Conservation (phyloP, 2,888 invertebrate species). For the Vesta saturnalis region DNA sequence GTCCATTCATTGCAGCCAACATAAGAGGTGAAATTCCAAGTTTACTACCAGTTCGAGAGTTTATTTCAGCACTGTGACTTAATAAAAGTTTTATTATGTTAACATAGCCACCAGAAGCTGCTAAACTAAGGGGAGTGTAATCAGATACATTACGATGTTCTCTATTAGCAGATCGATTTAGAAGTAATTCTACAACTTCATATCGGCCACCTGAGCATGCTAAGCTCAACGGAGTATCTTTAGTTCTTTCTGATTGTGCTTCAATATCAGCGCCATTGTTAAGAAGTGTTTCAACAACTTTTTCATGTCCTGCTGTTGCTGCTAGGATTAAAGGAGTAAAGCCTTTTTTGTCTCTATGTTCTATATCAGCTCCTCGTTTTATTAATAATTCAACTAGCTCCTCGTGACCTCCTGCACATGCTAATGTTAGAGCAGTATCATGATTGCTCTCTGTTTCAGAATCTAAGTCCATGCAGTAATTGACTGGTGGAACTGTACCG, state of each 20-base stretch:
- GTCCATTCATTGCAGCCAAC: constrained; percentile 99
- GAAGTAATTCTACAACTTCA: constrained; percentile 92
- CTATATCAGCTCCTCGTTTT: constrained; percentile 93
- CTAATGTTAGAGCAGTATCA: constrained; percentile 97
- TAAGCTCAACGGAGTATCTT: constrained; percentile 96
- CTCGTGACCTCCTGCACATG: constrained; percentile 97
- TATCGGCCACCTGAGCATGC: constrained; percentile 98
- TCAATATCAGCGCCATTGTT: constrained; percentile 97
- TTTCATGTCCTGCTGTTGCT: constrained; percentile 94
- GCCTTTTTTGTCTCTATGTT: constrained; percentile 98
- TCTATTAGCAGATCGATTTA: constrained; percentile 93
- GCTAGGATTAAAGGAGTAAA: constrained; percentile 97
- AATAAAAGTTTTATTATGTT: constrained; percentile 96
- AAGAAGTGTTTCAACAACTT: constrained; percentile 91
- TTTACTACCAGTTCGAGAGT: constrained; percentile 96
- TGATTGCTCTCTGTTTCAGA: constrained; percentile 98
- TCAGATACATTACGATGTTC: constrained; percentile 99
- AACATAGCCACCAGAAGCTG: constrained; percentile 98
- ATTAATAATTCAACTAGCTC: constrained; percentile 94
- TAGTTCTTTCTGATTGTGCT: constrained; percentile 98
- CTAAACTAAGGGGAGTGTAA: constrained; percentile 98
- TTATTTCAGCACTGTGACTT: constrained; percentile 96
- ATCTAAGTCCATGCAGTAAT: constrained; percentile 91
- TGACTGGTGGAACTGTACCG: constrained; percentile 62
- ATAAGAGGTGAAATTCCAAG: constrained; percentile 98